Percentiles rank a stretch among this genome's conserved stretches.
phyloP scores from a whole-genome alignment of 2,888 invertebrate genomes.

The Harmothoe impar region DNA sequence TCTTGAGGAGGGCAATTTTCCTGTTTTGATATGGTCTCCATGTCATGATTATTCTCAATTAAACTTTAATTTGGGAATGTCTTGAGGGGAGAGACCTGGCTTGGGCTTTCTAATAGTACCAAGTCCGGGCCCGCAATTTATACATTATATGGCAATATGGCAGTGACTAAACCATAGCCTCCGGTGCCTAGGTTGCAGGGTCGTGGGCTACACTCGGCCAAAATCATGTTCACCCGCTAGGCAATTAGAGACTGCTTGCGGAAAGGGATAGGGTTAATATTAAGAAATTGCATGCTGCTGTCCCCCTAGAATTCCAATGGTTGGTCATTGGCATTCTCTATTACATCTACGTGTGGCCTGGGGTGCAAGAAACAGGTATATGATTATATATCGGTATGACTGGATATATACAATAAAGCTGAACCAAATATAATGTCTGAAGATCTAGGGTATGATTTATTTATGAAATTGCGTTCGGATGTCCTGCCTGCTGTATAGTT shows the following conservation, averaged over 20 bases:
- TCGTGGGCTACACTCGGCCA: neutral
- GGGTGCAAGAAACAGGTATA: no score
- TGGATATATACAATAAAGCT: no score
- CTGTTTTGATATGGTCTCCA: slow-evolving; percentile 1
- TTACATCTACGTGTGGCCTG: neutral
- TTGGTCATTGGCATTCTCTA: neutral
- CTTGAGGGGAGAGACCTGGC: neutral
- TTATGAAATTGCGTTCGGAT: no score
- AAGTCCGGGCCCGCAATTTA: neutral
- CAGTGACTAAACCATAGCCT: neutral
- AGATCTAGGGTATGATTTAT: no score
- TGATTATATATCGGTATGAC: no score
- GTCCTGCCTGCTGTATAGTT: no score
- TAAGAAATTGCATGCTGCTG: slow-evolving; percentile 38
- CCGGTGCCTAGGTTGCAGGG: neutral
- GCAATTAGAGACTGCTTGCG: slow-evolving; percentile 21
- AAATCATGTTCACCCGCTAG: neutral
- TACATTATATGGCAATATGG: slow-evolving; percentile 34
- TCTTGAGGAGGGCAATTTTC: neutral
- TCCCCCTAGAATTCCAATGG: neutral
- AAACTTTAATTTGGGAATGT: slow-evolving; percentile 48
- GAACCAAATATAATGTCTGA: no score
- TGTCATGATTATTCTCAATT: slow-evolving; percentile 41
- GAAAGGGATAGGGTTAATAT: slow-evolving; percentile 25
- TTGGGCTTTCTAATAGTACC: slow-evolving; percentile 10